A percentile compares a stretch with the other conserved stretches of the same genome.
Evolutionary conservation across 2,113 vertebrate genomes (phyloP).

Genomic region (Atractosteus spatula): DNA sequence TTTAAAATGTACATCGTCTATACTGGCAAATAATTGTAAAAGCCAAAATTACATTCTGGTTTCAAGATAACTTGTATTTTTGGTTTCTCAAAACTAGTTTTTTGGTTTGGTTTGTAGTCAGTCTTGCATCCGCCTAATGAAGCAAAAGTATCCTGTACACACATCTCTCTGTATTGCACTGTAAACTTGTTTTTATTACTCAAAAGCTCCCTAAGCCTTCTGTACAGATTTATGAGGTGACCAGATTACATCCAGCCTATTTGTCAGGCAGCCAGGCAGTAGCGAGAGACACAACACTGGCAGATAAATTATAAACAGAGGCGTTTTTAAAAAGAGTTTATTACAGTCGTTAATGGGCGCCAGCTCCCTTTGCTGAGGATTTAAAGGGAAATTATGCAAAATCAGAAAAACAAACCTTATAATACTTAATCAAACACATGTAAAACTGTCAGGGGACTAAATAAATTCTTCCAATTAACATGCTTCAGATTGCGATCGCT

Average conservation of each 20-base stretch:
- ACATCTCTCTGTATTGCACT: background rate
- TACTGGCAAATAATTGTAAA: no score
- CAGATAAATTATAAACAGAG: conserved; percentile 75
- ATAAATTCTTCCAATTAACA: conserved; percentile 87
- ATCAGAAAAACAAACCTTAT: conserved; percentile 87
- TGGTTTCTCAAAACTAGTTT: no score
- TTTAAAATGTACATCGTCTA: no score
- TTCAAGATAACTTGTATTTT: no score
- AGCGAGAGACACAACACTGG: conserved; percentile 45
- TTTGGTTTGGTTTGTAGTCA: no score
- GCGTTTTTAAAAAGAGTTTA: conserved; percentile 70
- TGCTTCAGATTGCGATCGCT: conserved; percentile 79
- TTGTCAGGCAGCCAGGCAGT: conserved; percentile 72
- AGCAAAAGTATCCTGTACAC: no score
- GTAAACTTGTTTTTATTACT: conserved; percentile 40
- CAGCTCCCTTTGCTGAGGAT: conserved; percentile 61
- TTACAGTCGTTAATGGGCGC: conserved; percentile 74
- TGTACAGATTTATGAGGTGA: conserved; percentile 63
- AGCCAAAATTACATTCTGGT: no score
- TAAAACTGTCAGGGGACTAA: conserved; percentile 80
- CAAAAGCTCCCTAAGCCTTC: conserved; percentile 68
- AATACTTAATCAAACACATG: conserved; percentile 89
- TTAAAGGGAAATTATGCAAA: conserved; percentile 92
- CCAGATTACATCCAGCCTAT: conserved; percentile 62
- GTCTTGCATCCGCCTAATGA: no score